A percentile compares a stretch with the other conserved stretches of the same genome.
phyloP scores from a whole-genome alignment of 2,797 vertebrate species.

The Anabacerthia variegaticeps region DNA sequence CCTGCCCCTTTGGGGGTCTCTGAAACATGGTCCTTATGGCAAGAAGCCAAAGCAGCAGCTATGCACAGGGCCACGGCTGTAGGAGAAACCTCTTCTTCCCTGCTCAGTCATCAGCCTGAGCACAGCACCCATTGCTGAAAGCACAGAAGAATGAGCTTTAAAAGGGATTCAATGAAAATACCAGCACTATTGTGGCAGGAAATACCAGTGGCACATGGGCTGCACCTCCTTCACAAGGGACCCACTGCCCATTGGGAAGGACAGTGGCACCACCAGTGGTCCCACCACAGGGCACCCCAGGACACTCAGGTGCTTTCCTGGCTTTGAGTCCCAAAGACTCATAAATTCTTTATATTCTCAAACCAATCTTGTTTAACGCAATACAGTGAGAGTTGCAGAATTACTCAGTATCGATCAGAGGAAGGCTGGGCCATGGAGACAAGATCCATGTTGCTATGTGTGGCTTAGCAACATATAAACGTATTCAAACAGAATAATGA shows the following conservation, averaged over 20 bases:
- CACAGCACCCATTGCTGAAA: neutral
- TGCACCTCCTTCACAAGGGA: neutral
- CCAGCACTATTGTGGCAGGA: neutral
- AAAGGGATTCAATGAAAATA: neutral
- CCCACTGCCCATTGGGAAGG: neutral
- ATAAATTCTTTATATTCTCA: neutral
- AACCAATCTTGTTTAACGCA: neutral
- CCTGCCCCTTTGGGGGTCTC: neutral
- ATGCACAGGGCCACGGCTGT: accelerated
- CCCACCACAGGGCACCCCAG: accelerated
- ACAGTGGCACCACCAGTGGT: accelerated
- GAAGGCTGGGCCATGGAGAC: conserved; percentile 40
- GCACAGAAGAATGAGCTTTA: neutral
- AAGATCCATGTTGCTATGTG: conserved; percentile 71
- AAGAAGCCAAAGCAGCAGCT: neutral
- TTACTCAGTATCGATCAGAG: conserved; percentile 28
- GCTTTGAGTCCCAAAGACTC: neutral
- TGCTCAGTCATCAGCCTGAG: neutral
- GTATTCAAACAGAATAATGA: conserved; percentile 74
- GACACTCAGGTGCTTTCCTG: neutral
- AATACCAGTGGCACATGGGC: accelerated
- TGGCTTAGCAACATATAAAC: conserved; percentile 73
- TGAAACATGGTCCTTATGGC: accelerated
- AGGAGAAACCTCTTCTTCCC: neutral
- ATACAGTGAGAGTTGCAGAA: neutral